These are phyloP conservation scores for Phocoena phocoena DNA, from an alignment of 2,113 vertebrate genomes.

Conservation along the genomic window DNA sequence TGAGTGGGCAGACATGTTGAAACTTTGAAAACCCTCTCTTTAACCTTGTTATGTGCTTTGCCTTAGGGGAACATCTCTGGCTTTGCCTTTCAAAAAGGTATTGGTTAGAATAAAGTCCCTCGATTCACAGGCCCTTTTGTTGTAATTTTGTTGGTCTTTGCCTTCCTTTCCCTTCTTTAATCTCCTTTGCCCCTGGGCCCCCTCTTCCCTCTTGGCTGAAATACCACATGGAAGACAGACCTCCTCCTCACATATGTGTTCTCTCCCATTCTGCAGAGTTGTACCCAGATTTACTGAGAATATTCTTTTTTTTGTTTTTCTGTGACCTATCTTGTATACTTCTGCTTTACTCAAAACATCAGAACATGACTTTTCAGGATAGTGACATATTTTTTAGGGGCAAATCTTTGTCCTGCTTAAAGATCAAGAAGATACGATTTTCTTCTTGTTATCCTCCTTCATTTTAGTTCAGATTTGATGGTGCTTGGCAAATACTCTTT, in stretches of 20 bases:
- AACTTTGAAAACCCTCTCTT: neutral
- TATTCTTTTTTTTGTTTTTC: neutral
- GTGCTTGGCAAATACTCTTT: neutral
- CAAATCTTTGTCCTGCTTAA: neutral
- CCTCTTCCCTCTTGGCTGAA: neutral
- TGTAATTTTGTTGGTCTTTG: neutral
- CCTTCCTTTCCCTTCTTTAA: neutral
- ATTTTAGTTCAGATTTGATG: neutral
- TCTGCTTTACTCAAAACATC: neutral
- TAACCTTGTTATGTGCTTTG: accelerated
- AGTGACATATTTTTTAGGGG: accelerated
- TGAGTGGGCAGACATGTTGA: neutral
- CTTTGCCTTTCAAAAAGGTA: neutral
- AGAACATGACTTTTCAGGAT: neutral
- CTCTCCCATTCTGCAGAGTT: neutral
- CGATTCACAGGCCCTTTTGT: neutral
- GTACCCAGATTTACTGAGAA: neutral
- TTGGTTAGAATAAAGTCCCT: neutral
- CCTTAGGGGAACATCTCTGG: neutral
- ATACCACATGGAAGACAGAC: too few species aligned
- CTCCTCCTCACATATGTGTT: accelerated
- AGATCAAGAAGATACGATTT: neutral
- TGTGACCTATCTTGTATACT: neutral
- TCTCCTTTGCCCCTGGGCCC: neutral
- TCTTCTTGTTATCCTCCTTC: neutral